phyloP scores from a whole-genome alignment of 2,888 invertebrate species.

The Polyommatus icarus region DNA sequence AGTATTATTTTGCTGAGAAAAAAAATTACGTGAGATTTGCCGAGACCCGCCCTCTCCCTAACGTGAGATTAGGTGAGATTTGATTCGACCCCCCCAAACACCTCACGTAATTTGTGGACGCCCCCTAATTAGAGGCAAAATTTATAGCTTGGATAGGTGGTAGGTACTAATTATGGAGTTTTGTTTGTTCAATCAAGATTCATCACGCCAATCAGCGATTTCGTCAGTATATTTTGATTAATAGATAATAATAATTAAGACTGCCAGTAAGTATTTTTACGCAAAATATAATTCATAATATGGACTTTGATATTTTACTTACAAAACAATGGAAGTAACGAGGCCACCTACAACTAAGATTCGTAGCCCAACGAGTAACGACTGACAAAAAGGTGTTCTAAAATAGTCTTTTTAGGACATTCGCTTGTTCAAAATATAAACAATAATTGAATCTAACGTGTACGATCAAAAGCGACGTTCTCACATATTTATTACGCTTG shows the following conservation, averaged over 20 bases:
- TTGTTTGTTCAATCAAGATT: not conserved
- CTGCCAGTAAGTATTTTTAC: not conserved
- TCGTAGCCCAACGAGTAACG: not conserved
- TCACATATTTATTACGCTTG: not conserved
- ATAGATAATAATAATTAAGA: not conserved
- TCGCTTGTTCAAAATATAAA: not conserved
- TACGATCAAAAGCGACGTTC: not conserved
- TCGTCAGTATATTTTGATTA: not conserved
- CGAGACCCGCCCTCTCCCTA: too few relatives aligned
- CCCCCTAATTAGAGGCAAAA: not conserved
- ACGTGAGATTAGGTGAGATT: too few relatives aligned
- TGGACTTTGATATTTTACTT: not conserved
- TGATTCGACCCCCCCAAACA: too few relatives aligned
- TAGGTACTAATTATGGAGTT: not conserved
- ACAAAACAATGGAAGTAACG: not conserved
- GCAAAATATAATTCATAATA: not conserved
- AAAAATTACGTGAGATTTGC: too few relatives aligned
- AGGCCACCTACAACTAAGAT: too few relatives aligned
- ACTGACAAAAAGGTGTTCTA: not conserved
- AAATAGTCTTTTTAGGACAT: not conserved
- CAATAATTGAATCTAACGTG: not conserved
- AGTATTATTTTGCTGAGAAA: too few relatives aligned
- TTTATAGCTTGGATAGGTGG: not conserved
- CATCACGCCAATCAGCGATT: not conserved
- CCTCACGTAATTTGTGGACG: too few relatives aligned